These are phyloP conservation scores for Colaptes auratus DNA, from an alignment of 2,113 vertebrate genomes.

Conservation along the genomic window DNA sequence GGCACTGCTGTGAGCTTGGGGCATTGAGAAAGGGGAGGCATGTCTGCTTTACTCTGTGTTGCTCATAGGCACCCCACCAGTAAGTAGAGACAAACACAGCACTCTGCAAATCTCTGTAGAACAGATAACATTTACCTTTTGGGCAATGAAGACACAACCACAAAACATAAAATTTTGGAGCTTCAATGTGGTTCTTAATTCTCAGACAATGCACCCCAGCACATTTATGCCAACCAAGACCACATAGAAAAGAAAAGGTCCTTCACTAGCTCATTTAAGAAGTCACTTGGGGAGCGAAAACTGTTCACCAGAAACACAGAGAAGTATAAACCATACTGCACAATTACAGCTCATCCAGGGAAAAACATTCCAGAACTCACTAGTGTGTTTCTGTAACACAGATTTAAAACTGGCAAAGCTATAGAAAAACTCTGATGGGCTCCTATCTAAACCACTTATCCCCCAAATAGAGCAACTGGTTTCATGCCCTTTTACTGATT, in stretches of 20 bases:
- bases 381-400: neutral
- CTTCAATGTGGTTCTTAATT: neutral
- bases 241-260: neutral
- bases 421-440: neutral
- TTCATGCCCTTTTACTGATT: neutral
- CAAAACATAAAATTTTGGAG: neutral
- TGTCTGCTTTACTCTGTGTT: neutral
- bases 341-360: neutral
- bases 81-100: neutral
- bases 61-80: neutral
- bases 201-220: neutral
- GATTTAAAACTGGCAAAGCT: neutral
- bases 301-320: neutral
- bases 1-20: neutral
- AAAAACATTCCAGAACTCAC: neutral
- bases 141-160: neutral
- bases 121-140: neutral
- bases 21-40: neutral
- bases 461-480: neutral
- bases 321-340: neutral
- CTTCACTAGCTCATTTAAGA: neutral
- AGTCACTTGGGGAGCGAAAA: neutral
- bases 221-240: neutral
- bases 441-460: neutral
- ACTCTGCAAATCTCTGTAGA: neutral